Base-by-base conservation (phyloP, 2,113 vertebrate species). In the Indri indri region DNA sequence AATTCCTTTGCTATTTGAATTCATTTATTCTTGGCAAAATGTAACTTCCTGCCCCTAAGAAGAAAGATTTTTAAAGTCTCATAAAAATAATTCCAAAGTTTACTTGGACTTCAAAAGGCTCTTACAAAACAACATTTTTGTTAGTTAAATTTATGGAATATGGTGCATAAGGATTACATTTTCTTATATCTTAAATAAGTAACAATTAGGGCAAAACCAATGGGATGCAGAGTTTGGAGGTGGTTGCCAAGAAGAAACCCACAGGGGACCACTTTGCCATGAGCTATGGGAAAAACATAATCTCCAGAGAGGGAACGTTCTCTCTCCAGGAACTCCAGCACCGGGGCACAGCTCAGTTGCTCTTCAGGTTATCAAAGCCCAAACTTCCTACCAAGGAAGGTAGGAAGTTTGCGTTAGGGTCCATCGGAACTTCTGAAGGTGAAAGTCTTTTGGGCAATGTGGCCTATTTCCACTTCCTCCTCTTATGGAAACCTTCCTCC, bases 21-120 rank as follows among this genome's bases (percentile, higher is more conserved):
- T 97, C 93, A 95, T 98, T 98, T 97, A 97, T 92, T 98, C 90
- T 97, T 98, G 97, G 97, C 96, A 98, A 97, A 97, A 96, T 73
- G 47, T 45, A 94, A 97, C 96, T 98, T 98, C 95, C 93, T 97
- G 96, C 91, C 95, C 77, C 74, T 68, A 81, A 95, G 87, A 97
- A 97, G 96, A 97, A 97, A 96, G 94, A 86, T 84, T 96, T 98
- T 94, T 92, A 95, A 96, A 93, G 96, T 97, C 93, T 97, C 96
- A 97, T 98, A 97, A 98, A 97, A 97, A 96, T 95, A 85, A 97
- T 95, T 97, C 96, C 95, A 91, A 95, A 95, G 68, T 96, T 96
- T 96, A 95, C 91, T 95, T 96, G 87, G 87, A 98, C 96, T 98
- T 98, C 98, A 97, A 98, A 98, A 94, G 92, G 37, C 80, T 98